Evolutionary conservation across 2,113 vertebrate genomes (phyloP).

Genomic region (Misgurnus anguillicaudatus): DNA sequence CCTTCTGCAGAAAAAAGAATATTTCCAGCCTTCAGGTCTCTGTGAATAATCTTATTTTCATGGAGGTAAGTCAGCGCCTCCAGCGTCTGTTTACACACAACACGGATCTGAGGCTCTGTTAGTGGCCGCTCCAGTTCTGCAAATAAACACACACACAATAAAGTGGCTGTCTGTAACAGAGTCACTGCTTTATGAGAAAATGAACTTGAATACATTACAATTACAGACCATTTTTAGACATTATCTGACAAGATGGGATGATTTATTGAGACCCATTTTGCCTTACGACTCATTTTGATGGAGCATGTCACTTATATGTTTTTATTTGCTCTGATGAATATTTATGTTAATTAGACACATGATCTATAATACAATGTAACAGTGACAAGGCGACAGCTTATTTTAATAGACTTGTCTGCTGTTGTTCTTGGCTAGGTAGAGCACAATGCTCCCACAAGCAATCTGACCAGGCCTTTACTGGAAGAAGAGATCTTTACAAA

Average conservation of each 20-base stretch:
- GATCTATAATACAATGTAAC: not conserved
- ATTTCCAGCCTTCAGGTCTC: constrained; percentile 97
- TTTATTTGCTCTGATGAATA: not conserved
- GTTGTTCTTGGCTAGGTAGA: constrained; percentile 18
- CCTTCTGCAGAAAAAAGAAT: constrained; percentile 94
- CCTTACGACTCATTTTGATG: too few relatives aligned
- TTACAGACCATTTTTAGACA: too few relatives aligned
- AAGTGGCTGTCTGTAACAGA: not conserved
- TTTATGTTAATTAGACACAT: not conserved
- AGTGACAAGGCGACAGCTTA: not conserved
- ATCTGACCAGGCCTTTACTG: constrained; percentile 6
- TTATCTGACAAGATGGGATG: too few relatives aligned
- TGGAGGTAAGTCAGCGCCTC: constrained; percentile 93
- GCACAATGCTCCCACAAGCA: constrained; percentile 2
- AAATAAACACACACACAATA: constrained; percentile 45
- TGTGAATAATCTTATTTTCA: constrained; percentile 96
- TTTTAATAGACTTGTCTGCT: not conserved
- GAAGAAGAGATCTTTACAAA: not conserved
- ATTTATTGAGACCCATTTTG: too few relatives aligned
- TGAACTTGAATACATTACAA: too few relatives aligned
- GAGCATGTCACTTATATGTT: not conserved
- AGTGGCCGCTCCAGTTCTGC: constrained; percentile 93
- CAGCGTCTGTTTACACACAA: constrained; percentile 93
- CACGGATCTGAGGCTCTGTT: constrained; percentile 96
- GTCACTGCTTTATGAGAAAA: not conserved